Evolutionary conservation across 2,113 vertebrate species (phyloP).

Genomic region (Pelvicachromis taeniatus): DNA sequence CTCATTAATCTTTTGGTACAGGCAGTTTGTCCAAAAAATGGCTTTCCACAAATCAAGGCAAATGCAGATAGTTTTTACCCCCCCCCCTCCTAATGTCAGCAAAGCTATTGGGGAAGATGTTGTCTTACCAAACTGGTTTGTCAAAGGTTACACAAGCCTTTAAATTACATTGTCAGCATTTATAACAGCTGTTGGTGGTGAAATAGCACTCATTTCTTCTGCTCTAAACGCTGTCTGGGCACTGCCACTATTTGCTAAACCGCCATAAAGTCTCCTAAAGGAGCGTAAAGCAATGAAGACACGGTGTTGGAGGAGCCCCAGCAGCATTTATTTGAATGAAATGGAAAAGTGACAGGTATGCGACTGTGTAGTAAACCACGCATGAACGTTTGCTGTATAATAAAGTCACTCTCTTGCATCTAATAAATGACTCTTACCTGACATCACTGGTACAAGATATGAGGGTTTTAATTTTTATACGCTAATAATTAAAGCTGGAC

Average conservation of each 20-base stretch:
- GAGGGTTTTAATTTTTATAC: slow-evolving; percentile 41
- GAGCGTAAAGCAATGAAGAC: slow-evolving; percentile 59
- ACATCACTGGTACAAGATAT: slow-evolving; percentile 4
- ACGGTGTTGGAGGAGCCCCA: slow-evolving; percentile 14
- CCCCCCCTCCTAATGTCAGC: slow-evolving; percentile 37
- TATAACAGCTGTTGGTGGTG: slow-evolving; percentile 43
- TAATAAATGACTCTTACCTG: slow-evolving; percentile 5
- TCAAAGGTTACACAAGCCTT: slow-evolving; percentile 53
- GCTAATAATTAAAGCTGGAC: slow-evolving; percentile 32
- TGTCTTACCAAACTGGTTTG: slow-evolving; percentile 42
- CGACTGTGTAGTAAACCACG: slow-evolving; percentile 52
- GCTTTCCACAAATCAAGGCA: slow-evolving; percentile 60
- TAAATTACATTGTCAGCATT: slow-evolving; percentile 57
- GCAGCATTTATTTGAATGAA: slow-evolving; percentile 65
- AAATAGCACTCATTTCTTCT: slow-evolving; percentile 46
- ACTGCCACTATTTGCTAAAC: slow-evolving; percentile 47
- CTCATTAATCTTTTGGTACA: slow-evolving; percentile 64
- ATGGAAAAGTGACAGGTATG: slow-evolving; percentile 61
- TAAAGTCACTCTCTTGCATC: slow-evolving; percentile 24
- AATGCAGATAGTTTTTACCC: slow-evolving; percentile 40
- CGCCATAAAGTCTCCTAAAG: slow-evolving; percentile 59
- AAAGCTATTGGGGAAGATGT: slow-evolving; percentile 27
- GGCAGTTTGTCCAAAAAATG: slow-evolving; percentile 53
- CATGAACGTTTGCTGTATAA: slow-evolving; percentile 18
- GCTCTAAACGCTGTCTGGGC: slow-evolving; percentile 23